A percentile compares a stretch with the other conserved stretches of the same genome.
Conservation (phyloP, 2,888 invertebrate genomes). For the Muschampia plurimacula region DNA sequence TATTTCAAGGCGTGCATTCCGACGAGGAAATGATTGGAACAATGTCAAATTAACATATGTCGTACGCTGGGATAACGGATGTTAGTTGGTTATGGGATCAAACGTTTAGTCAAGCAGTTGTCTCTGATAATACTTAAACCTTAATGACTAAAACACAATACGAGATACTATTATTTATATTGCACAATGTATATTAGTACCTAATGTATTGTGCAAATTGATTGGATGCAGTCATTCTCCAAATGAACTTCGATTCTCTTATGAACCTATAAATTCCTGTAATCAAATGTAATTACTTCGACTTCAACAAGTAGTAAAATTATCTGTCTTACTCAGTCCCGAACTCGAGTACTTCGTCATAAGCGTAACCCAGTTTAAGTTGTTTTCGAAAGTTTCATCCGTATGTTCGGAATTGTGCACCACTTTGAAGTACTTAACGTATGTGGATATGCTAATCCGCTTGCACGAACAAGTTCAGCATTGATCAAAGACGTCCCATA, state of each 20-base stretch:
- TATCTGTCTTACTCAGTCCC: background rate
- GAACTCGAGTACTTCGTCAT: constrained; percentile 3
- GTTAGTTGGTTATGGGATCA: background rate
- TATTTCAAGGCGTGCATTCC: no score
- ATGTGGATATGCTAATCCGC: constrained; percentile 34
- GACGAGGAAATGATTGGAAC: background rate
- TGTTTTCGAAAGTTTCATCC: constrained; percentile 23
- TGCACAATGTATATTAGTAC: no score
- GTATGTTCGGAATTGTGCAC: constrained; percentile 26
- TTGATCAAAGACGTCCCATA: constrained; percentile 38
- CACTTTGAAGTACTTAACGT: constrained; percentile 31
- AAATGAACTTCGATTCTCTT: no score
- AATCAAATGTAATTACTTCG: background rate
- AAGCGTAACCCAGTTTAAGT: constrained; percentile 27
- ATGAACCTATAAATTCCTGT: no score
- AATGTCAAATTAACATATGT: constrained; percentile 34
- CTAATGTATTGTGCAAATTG: no score
- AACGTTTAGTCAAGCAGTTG: no score
- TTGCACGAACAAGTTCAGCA: constrained; percentile 33
- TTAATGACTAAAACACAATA: no score
- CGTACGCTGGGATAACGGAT: background rate
- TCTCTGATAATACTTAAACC: background rate
- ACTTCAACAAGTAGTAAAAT: background rate
- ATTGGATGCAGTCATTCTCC: no score
- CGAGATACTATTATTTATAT: no score